Conservation (phyloP, 1,140 invertebrate species). For the Andricus grossulariae region DNA sequence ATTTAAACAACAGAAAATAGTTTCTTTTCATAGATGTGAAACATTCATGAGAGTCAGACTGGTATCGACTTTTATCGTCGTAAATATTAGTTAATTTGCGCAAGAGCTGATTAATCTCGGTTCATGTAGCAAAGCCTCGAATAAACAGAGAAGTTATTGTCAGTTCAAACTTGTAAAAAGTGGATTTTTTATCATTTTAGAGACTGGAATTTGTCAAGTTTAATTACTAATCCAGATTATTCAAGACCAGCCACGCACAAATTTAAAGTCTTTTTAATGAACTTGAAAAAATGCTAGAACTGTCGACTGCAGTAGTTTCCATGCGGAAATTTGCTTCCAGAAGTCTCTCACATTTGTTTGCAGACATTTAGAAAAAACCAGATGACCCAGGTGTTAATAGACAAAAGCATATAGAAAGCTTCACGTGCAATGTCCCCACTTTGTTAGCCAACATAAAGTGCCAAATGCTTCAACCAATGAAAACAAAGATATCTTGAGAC, state of each 20-base stretch:
- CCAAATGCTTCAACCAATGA: no score
- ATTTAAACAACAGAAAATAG: not conserved
- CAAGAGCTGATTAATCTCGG: conserved; percentile 9
- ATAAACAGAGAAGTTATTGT: not conserved
- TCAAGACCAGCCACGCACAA: not conserved
- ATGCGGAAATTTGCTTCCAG: no score
- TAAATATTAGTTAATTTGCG: conserved; percentile 1
- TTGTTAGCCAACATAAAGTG: no score
- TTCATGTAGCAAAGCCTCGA: conserved; percentile 1
- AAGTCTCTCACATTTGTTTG: no score
- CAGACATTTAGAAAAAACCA: no score
- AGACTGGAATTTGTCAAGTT: not conserved
- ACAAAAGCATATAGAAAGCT: no score
- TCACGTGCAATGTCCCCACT: no score
- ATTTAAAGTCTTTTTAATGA: no score
- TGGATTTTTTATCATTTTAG: not conserved
- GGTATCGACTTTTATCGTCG: conserved; percentile 13
- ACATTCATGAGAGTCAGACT: not conserved
- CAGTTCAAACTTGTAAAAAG: conserved; percentile 12
- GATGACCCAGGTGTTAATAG: no score
- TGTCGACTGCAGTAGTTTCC: no score
- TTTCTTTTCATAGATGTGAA: not conserved
- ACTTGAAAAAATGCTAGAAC: no score
- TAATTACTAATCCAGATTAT: not conserved
- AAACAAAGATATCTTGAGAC: no score